Evolutionary conservation across 2,113 vertebrate species (phyloP).

Genomic region (Pithys albifrons): DNA sequence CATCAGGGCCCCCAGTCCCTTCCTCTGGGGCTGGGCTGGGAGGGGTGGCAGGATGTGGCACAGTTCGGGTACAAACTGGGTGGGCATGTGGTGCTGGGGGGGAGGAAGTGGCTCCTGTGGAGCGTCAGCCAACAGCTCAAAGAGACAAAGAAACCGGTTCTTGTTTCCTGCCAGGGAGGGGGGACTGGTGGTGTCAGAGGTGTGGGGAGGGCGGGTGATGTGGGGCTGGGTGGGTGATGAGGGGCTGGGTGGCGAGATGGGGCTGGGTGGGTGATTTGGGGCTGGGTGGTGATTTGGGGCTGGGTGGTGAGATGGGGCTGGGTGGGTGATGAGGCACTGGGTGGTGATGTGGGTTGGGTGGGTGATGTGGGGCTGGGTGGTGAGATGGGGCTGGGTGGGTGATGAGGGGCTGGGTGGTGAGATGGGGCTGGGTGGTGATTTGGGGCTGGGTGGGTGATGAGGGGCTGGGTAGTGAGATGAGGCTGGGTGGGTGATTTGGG

Average conservation of each 20-base stretch:
- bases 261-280: too few species aligned
- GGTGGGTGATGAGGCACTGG: too few species aligned
- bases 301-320: neutral
- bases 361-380: too few species aligned
- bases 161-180: neutral
- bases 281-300: too few species aligned
- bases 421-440: too few species aligned
- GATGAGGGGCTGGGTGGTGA: too few species aligned
- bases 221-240: too few species aligned
- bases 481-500: too few species aligned
- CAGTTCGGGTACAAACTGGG: neutral
- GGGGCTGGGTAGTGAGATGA: neutral
- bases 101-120: conserved; percentile 26
- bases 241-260: too few species aligned
- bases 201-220: neutral
- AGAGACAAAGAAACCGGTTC: neutral
- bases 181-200: neutral
- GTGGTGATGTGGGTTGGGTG: neutral
- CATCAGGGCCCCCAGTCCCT: accelerated
- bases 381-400: too few species aligned
- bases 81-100: neutral
- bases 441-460: too few species aligned
- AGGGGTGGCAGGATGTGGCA: conserved; percentile 40
- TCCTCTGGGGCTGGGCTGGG: neutral
- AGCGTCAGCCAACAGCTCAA: neutral